phyloP scores from a whole-genome alignment of 2,113 vertebrate species.

The Benthochromis sp. region DNA sequence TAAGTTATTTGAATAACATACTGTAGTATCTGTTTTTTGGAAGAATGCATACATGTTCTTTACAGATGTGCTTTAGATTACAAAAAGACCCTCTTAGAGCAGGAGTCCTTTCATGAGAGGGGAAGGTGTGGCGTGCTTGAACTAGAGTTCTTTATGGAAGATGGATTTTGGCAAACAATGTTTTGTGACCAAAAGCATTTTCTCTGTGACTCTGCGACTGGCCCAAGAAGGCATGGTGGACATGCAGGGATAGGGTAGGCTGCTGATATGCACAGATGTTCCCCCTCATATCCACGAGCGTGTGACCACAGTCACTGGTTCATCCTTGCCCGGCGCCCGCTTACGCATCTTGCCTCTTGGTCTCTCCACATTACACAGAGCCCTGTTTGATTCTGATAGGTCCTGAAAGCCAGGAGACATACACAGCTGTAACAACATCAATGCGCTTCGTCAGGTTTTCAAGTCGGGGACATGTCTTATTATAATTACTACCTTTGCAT shows the following conservation, averaged over 20 bases:
- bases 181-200: slow-evolving; percentile 5
- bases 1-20: background rate
- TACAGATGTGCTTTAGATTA: background rate
- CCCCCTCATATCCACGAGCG: slow-evolving; percentile 60
- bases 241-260: slow-evolving; percentile 18
- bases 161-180: background rate
- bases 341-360: slow-evolving; percentile 44
- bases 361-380: slow-evolving; percentile 24
- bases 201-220: background rate
- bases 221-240: slow-evolving; percentile 38
- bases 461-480: slow-evolving; percentile 58
- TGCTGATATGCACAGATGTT: slow-evolving; percentile 67
- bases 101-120: background rate
- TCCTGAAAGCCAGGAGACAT: slow-evolving; percentile 67
- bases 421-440: slow-evolving; percentile 69
- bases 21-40: background rate
- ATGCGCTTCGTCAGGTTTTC: slow-evolving; percentile 69
- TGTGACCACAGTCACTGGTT: slow-evolving; percentile 55
- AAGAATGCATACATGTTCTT: background rate
- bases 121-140: background rate
- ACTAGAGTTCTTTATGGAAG: background rate
- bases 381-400: slow-evolving; percentile 67
- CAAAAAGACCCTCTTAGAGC: background rate
- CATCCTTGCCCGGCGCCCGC: slow-evolving; percentile 13
- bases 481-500: slow-evolving; percentile 64